Evolutionary conservation across 2,888 invertebrate genomes (phyloP), one percentile per base, ranked within the genome.

Genomic region (Adineta ricciae): DNA sequence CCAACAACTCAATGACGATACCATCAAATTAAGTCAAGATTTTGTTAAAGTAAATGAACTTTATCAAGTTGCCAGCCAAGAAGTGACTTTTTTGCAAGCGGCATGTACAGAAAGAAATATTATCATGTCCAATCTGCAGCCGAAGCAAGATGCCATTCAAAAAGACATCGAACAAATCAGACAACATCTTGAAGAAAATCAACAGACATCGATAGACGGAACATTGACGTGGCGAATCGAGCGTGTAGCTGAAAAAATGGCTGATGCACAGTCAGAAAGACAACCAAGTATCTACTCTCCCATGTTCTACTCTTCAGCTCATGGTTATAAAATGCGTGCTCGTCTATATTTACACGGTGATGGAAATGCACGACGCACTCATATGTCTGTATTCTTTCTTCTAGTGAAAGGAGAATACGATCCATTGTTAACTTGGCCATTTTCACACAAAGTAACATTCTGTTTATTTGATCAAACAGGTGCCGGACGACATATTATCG

Each of bases 361-460:
- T 82, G 90, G 90, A 0, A 88, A 88, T 86, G 90, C 89, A 11
- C 89, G 89, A 83, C 88, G 88, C 24, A 88, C 88, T 0, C 89
- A 90, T 86, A 85, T 90, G 41, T 89, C 89, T 19, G 87, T 90
- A n/a, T 90, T 90, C 87, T 89, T 90, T 86, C 89, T 89, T 41
- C 85, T 90, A n/a, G 88, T 89, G 88, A 87, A 88, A 85, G 89
- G 89, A 9, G 87, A 88, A 11, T 88, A 88, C 86, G 90, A 90
- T 86, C 88, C 89, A 8, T 87, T 90, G 9, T 87, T 89, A 36
- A 86, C 85, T 8, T 90, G 90, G 90, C 90, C 90, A 1, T 90
- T 89, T 85, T 86, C 86, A 16, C 88, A 88, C 85, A 87, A 89
- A 85, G 90, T 90, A 7, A 89, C 89, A 0, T 88, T 90, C 73